Conservation (phyloP, 2,113 vertebrate species). For the Nothocercus julius region DNA sequence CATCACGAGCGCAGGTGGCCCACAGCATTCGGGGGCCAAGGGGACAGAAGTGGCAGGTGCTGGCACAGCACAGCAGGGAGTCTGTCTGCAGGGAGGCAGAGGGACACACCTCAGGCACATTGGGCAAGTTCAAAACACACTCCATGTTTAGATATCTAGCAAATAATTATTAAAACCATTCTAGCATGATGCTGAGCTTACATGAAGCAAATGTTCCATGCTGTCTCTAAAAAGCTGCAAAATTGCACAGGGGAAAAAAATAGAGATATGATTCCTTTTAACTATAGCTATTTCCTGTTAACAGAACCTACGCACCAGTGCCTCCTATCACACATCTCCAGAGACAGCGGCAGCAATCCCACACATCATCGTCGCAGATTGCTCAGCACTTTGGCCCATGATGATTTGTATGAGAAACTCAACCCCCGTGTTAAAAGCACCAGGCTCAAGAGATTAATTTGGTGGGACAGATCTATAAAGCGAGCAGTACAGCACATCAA, state of each 20-base stretch:
- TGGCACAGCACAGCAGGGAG: background rate
- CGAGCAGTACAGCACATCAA: background rate
- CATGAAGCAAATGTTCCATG: background rate
- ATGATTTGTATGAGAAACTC: background rate
- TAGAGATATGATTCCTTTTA: background rate
- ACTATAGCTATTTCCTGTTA: constrained; percentile 24
- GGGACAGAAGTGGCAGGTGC: background rate
- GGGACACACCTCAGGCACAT: background rate
- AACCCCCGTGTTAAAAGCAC: background rate
- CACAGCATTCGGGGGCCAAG: background rate
- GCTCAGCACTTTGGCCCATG: constrained; percentile 24
- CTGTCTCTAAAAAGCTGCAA: background rate
- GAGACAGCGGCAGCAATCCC: constrained; percentile 39
- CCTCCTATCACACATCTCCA: constrained; percentile 1
- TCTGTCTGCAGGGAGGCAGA: background rate
- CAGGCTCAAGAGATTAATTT: background rate
- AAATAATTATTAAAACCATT: background rate
- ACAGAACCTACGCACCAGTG: background rate
- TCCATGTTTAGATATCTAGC: background rate
- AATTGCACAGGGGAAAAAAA: background rate
- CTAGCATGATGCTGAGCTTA: background rate
- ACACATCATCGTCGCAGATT: background rate
- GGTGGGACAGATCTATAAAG: background rate
- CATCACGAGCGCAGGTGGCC: background rate
- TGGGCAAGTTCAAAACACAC: background rate